Conservation (phyloP, 30 jellyfish, hydroid and myxozoan genomes). For the Pseudorhiza aurosa region DNA sequence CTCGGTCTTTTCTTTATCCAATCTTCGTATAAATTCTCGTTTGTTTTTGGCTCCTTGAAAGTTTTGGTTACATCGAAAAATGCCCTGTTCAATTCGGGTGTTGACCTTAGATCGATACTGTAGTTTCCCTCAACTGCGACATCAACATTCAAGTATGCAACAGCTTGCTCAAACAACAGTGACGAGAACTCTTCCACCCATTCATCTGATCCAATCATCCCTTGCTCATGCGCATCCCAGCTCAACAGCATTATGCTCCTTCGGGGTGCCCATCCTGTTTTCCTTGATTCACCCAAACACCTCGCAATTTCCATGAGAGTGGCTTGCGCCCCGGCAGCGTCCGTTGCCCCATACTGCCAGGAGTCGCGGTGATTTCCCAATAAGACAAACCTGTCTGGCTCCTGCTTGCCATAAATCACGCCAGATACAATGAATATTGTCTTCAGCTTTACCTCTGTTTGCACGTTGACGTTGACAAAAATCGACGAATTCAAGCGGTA, state of each 20-base stretch:
- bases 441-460: neutral
- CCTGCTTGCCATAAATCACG: slow-evolving; percentile 62
- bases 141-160: slow-evolving; percentile 60
- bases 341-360: slow-evolving; percentile 93
- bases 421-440: slow-evolving; percentile 44
- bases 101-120: slow-evolving; percentile 27
- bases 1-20: slow-evolving; percentile 8
- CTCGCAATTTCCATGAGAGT: slow-evolving; percentile 84
- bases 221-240: slow-evolving; percentile 95
- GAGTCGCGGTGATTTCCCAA: slow-evolving; percentile 93
- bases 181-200: slow-evolving; percentile 81
- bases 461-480: neutral
- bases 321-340: slow-evolving; percentile 94
- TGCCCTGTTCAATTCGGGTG: slow-evolving; percentile 33
- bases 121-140: slow-evolving; percentile 59
- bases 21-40: neutral
- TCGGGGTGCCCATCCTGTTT: slow-evolving; percentile 88
- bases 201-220: slow-evolving; percentile 85
- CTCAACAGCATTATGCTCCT: slow-evolving; percentile 78
- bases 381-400: slow-evolving; percentile 82
- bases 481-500: slow-evolving; percentile 12
- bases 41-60: neutral
- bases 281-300: slow-evolving; percentile 51
- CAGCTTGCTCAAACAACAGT: slow-evolving; percentile 27
- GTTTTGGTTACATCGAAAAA: slow-evolving; percentile 6